Conservation (phyloP, 2,797 vertebrate species). For the Hydrocynus forskahlii region DNA sequence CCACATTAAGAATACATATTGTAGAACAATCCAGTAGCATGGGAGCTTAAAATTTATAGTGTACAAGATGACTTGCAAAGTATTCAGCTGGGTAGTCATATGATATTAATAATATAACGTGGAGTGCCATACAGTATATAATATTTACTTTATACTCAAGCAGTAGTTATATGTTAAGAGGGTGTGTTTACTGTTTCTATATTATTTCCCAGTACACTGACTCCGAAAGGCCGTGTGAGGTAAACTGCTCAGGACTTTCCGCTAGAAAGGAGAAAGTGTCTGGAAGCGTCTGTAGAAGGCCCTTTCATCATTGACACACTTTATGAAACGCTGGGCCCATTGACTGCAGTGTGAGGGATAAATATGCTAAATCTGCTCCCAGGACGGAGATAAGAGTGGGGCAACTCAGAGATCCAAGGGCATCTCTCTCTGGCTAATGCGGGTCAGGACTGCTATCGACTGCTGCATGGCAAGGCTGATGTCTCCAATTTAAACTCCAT, state of each 20-base stretch:
- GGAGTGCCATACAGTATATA: no score
- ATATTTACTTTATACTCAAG: not conserved
- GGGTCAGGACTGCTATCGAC: conserved; percentile 56
- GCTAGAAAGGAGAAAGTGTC: not conserved
- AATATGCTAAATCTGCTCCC: conserved; percentile 44
- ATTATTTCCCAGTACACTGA: not conserved
- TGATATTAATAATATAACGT: no score
- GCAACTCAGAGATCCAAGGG: conserved; percentile 44
- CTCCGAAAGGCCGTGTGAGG: not conserved
- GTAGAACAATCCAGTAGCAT: no score
- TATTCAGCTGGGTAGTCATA: no score
- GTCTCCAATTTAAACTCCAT: conserved; percentile 58
- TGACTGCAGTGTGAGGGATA: conserved; percentile 21
- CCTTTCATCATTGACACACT: conserved; percentile 19
- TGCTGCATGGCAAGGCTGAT: conserved; percentile 42
- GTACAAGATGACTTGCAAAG: no score
- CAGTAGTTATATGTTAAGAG: not conserved
- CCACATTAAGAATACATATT: no score
- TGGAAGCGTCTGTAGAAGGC: not conserved
- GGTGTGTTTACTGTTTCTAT: not conserved
- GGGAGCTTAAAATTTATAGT: no score
- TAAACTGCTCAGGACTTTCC: not conserved
- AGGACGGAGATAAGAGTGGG: conserved; percentile 48
- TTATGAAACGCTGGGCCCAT: conserved; percentile 12
- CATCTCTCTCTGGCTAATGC: conserved; percentile 47